These are phyloP conservation scores for Drosophila maculinotata DNA, from an alignment of 2,888 invertebrate species.

Conservation along the genomic window DNA sequence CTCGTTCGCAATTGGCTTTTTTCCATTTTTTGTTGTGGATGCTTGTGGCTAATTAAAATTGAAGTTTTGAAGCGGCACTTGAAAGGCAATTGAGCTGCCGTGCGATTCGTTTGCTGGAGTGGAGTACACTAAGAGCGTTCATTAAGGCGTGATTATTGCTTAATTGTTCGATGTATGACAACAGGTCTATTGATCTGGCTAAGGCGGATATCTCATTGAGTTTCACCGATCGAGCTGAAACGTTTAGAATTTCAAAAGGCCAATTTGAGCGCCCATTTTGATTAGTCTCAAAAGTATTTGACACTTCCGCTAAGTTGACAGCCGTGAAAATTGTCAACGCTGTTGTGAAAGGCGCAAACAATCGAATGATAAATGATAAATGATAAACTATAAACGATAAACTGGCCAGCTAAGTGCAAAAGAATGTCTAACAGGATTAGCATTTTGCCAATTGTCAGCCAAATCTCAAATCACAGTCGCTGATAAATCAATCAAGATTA, in stretches of 20 bases:
- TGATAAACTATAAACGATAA: constrained; percentile 21
- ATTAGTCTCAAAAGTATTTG: constrained; percentile 48
- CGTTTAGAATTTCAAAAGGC: constrained; percentile 58
- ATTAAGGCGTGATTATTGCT: constrained; percentile 78
- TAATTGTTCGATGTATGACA: constrained; percentile 68
- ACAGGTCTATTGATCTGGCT: constrained; percentile 57
- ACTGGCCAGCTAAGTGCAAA: constrained; percentile 66
- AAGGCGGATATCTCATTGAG: constrained; percentile 70
- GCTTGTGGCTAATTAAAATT: constrained; percentile 71
- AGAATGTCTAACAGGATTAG: constrained; percentile 79
- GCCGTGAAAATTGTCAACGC: constrained; percentile 75
- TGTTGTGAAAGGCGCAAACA: constrained; percentile 72
- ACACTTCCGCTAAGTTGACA: constrained; percentile 82
- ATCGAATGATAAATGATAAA: constrained; percentile 70
- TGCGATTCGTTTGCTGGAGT: too few species aligned
- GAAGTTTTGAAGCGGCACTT: constrained; percentile 69
- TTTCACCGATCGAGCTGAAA: constrained; percentile 28
- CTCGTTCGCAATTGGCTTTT: constrained; percentile 26
- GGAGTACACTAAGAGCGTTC: constrained; percentile 53
- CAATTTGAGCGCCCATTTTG: constrained; percentile 40
- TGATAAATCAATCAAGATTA: constrained; percentile 81
- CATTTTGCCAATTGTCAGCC: constrained; percentile 35
- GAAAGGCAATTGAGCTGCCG: constrained; percentile 64
- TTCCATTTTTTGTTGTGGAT: constrained; percentile 25
- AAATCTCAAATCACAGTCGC: constrained; percentile 19